These are phyloP conservation scores for Drosophila azteca DNA, from an alignment of 1,140 invertebrate genomes.

Conservation along the genomic window DNA sequence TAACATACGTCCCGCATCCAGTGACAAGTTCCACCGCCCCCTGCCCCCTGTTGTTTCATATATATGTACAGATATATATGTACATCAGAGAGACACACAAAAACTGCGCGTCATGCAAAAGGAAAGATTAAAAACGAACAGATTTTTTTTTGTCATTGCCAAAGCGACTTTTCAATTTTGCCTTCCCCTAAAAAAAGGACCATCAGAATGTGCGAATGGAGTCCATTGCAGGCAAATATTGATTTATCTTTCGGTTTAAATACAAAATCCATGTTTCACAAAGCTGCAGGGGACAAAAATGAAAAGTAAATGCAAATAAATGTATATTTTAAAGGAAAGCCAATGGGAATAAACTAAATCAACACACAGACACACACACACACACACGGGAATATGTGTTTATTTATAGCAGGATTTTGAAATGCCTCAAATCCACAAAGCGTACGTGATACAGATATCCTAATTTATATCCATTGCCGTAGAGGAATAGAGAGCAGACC, in stretches of 20 bases:
- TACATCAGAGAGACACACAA: neutral
- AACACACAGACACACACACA: neutral
- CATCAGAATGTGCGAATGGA: neutral
- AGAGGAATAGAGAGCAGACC: too few relatives aligned
- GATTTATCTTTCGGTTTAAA: constrained; percentile 6
- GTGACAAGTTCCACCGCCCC: constrained; percentile 1
- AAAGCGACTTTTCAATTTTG: constrained; percentile 10
- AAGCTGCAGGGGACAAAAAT: too few relatives aligned
- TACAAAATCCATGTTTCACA: neutral
- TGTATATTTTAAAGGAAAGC: neutral
- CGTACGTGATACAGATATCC: too few relatives aligned
- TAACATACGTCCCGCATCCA: constrained; percentile 12
- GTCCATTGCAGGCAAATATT: neutral
- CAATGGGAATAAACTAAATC: neutral
- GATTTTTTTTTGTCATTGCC: neutral
- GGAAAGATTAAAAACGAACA: neutral
- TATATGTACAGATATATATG: neutral
- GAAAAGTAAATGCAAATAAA: neutral
- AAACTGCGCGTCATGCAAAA: neutral
- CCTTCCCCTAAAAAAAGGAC: neutral
- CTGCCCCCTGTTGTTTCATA: constrained; percentile 3
- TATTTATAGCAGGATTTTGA: too few relatives aligned
- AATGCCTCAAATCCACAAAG: too few relatives aligned
- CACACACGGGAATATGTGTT: too few relatives aligned
- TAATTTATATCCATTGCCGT: too few relatives aligned